A percentile compares a stretch with the other conserved stretches of the same genome.
Evolutionary conservation across 2,113 vertebrate species (phyloP).

Genomic region (Chloropsis hardwickii): DNA sequence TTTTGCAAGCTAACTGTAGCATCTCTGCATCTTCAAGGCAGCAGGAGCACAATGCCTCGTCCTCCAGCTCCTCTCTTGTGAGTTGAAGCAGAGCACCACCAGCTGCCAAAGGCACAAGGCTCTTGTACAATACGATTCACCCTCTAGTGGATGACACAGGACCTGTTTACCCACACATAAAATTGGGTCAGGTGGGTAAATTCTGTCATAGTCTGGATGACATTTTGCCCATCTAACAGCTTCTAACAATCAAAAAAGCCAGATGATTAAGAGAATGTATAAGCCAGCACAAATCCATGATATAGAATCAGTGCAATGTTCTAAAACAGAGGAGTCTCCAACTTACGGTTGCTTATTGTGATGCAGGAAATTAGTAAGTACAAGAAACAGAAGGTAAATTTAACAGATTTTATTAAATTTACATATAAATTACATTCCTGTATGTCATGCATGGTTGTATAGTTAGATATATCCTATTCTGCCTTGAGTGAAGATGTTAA

Average conservation of each 20-base stretch:
- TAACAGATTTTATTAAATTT: constrained; percentile 6
- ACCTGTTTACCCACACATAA: background rate
- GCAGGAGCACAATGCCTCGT: background rate
- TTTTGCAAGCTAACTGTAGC: background rate
- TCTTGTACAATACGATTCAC: background rate
- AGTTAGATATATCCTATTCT: background rate
- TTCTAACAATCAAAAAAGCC: background rate
- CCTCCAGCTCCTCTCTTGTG: background rate
- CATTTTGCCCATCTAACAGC: background rate
- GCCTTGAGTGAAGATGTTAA: background rate
- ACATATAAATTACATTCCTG: background rate
- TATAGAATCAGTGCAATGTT: fast-evolving
- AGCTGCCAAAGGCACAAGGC: background rate
- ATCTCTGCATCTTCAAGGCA: background rate
- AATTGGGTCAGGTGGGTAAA: background rate
- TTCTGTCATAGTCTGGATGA: background rate
- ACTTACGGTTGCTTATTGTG: background rate
- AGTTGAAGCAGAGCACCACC: background rate
- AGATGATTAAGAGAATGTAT: background rate
- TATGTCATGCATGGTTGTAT: background rate
- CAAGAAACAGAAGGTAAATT: background rate
- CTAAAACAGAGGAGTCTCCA: background rate
- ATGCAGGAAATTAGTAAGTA: background rate
- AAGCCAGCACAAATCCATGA: background rate
- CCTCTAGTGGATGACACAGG: constrained; percentile 42